Percentiles rank a stretch among this genome's conserved stretches.
Evolutionary conservation across 1,140 invertebrate species (phyloP).

Genomic region (Geopemphigus sp.): DNA sequence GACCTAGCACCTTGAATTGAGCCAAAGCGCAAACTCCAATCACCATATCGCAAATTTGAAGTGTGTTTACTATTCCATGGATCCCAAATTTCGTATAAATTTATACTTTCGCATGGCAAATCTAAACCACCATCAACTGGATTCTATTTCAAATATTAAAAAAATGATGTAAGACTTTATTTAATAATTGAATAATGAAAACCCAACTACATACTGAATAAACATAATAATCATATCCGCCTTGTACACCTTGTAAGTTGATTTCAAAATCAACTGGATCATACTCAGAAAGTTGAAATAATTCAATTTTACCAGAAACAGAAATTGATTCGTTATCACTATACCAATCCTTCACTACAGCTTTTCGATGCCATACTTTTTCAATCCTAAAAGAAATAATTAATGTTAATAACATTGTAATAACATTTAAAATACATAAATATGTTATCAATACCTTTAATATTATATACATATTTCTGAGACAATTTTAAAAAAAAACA

Average conservation of each 20-base stretch:
- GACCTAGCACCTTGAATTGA: slow-evolving; percentile 52
- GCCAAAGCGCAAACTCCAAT: slow-evolving; percentile 36
- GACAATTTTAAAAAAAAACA: neutral
- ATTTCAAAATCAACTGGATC: slow-evolving; percentile 78
- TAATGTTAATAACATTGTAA: neutral
- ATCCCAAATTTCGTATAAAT: slow-evolving; percentile 80
- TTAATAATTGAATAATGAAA: neutral
- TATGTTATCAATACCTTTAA: neutral
- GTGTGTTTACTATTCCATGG: slow-evolving; percentile 58
- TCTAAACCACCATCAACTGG: slow-evolving; percentile 76
- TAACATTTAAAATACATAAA: neutral
- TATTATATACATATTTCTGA: neutral
- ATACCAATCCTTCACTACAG: slow-evolving; percentile 83
- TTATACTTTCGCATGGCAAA: slow-evolving; percentile 81
- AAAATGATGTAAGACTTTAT: neutral
- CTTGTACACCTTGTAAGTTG: slow-evolving; percentile 69
- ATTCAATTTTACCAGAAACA: slow-evolving; percentile 73
- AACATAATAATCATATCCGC: slow-evolving; percentile 74
- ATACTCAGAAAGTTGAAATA: slow-evolving; percentile 80
- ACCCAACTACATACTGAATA: slow-evolving; percentile 66
- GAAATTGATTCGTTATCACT: slow-evolving; percentile 67
- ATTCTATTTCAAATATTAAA: slow-evolving; percentile 59
- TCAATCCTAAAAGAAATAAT: slow-evolving; percentile 61
- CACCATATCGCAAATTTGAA: slow-evolving; percentile 28
- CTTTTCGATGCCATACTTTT: slow-evolving; percentile 74